Conservation (phyloP, 2,113 vertebrate species). For the Pristiophorus japonicus region DNA sequence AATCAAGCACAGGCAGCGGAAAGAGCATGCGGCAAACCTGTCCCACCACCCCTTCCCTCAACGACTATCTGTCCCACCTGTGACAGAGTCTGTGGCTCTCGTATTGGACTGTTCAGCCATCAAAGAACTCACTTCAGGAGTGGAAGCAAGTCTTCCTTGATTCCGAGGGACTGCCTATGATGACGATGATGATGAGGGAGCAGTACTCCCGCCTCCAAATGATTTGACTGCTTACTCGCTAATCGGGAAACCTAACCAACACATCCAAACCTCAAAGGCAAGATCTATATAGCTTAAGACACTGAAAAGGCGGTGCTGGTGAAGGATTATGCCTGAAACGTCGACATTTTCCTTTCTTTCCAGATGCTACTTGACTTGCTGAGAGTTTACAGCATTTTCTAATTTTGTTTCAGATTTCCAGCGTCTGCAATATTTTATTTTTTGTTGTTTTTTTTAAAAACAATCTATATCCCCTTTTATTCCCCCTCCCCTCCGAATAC, state of each 20-base stretch:
- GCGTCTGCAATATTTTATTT: background rate
- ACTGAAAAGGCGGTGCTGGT: background rate
- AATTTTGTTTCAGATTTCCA: background rate
- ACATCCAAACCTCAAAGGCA: background rate
- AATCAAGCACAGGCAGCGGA: too few relatives aligned
- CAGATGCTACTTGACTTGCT: background rate
- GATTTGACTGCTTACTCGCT: background rate
- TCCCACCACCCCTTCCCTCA: too few relatives aligned
- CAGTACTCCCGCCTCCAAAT: background rate
- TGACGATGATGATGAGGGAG: too few relatives aligned
- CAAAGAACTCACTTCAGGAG: too few relatives aligned
- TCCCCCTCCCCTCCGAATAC: too few relatives aligned
- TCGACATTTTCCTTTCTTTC: background rate
- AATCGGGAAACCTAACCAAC: background rate
- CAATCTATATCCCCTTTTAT: background rate
- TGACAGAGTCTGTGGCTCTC: too few relatives aligned
- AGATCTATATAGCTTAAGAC: background rate
- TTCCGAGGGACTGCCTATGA: too few relatives aligned
- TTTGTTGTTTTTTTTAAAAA: background rate
- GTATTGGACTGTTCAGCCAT: too few relatives aligned
- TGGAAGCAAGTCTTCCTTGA: too few relatives aligned
- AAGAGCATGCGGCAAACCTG: too few relatives aligned
- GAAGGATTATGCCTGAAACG: background rate
- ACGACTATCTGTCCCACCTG: too few relatives aligned
- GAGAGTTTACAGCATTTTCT: background rate